A percentile compares a stretch with the other conserved stretches of the same genome.
phyloP scores from a whole-genome alignment of 37 sponge, comb jelly and placozoan genomes.

The Spongilla lacustris region DNA sequence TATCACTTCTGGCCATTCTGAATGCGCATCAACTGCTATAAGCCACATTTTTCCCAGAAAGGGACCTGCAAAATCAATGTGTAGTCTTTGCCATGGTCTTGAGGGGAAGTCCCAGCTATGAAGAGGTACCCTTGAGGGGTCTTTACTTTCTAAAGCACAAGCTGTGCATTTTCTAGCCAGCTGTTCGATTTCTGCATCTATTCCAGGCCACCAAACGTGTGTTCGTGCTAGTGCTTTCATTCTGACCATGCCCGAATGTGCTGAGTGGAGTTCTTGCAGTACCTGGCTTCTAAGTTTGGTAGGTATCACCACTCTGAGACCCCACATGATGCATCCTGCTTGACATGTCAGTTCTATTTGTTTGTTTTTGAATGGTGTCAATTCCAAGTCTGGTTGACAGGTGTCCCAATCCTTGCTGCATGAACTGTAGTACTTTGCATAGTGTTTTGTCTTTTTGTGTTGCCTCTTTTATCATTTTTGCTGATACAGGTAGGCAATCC shows the following conservation, averaged over 20 bases:
- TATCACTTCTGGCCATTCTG: slow-evolving; percentile 48
- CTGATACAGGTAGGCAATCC: slow-evolving; percentile 5
- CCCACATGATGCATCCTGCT: slow-evolving; percentile 32
- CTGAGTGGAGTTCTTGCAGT: slow-evolving; percentile 22
- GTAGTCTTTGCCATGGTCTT: slow-evolving; percentile 29
- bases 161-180: background rate
- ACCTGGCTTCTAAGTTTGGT: background rate
- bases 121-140: slow-evolving; percentile 4
- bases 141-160: background rate
- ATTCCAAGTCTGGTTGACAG: background rate
- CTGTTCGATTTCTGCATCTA: slow-evolving; percentile 21
- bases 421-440: slow-evolving; percentile 15
- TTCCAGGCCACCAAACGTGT: slow-evolving; percentile 40
- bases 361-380: slow-evolving; percentile 2
- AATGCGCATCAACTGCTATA: slow-evolving; percentile 32
- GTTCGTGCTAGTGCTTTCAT: slow-evolving; percentile 34
- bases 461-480: background rate
- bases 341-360: slow-evolving; percentile 18
- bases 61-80: slow-evolving; percentile 42
- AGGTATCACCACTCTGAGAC: slow-evolving; percentile 23
- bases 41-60: slow-evolving; percentile 27
- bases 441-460: slow-evolving; percentile 41
- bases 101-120: slow-evolving; percentile 22
- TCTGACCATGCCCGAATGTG: slow-evolving; percentile 21
- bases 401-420: slow-evolving; percentile 6